Base-by-base conservation (phyloP, 2,113 vertebrate genomes). In the Centropus bengalensis region DNA sequence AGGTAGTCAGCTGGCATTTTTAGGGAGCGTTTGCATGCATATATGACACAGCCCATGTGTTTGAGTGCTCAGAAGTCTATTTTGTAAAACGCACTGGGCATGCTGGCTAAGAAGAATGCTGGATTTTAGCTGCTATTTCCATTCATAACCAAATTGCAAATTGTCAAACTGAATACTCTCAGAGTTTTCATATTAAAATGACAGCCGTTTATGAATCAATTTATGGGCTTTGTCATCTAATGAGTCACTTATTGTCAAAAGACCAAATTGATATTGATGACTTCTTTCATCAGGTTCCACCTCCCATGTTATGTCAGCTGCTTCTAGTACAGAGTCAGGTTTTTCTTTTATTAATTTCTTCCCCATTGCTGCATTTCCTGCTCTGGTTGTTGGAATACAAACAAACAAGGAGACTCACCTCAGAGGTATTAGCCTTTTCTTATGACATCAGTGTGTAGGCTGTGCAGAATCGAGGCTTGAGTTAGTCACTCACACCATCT, bases 401-500 rank as follows among this genome's bases (percentile, higher is more conserved):
- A 73, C 71, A 89, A 89, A 82, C 36, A 47, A 83, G 82, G 47
- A 67, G 58, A 91, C 70, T 96, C 86, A 94, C 91, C 79, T 96
- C 82, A 26, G 71, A 88, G 83, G 76, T 88, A 45, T 60, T 85
- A 93, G 94, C 78, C 55, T 86, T 62, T 96, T 67, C 73, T 91
- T 63, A 82, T 97, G 96, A 97, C 94, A 94, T 97, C 95, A 96
- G 86, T 51, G 91, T 93, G 91, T 92, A 96, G 95, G 96, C 94
- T 93, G 88, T 82, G 81, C 73, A 83, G 33, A 74, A 83, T 85
- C 49, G 19, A 85, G 86, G 89, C 69, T 90, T 51, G 52, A 42
- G 66, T 98, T 97, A 97, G 92, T 98, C 97, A 97, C 93, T 96
- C 86, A 10, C 93, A 82, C 95, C 68, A 86, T 94, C 91, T 97